phyloP scores from a whole-genome alignment of 2,113 vertebrate species.

The Bothrops jararaca region DNA sequence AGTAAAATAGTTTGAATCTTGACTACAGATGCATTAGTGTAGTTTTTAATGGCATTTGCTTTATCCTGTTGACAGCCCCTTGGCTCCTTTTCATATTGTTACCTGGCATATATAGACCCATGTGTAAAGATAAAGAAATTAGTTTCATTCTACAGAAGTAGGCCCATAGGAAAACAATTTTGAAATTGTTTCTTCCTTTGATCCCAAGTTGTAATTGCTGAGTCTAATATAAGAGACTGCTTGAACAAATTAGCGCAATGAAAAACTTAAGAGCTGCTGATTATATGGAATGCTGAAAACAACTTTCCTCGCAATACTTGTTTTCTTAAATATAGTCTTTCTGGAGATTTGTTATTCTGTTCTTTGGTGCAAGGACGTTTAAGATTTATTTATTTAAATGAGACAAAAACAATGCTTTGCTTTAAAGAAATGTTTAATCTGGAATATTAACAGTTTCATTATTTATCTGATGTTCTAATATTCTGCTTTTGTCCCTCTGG shows the following conservation, averaged over 20 bases:
- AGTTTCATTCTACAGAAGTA: not conserved
- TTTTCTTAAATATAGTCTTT: not conserved
- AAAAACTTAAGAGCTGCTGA: not conserved
- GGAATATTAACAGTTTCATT: not conserved
- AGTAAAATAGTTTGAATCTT: slow-evolving; percentile 12
- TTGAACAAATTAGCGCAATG: slow-evolving; percentile 42
- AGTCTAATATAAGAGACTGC: not conserved
- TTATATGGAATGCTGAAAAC: not conserved
- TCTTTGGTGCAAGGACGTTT: not conserved
- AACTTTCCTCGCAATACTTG: not conserved
- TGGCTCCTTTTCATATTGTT: not conserved
- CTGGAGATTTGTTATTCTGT: not conserved
- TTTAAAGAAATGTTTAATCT: not conserved
- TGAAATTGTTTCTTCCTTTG: not conserved
- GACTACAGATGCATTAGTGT: not conserved
- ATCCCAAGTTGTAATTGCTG: fast-evolving
- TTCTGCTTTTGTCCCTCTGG: not conserved
- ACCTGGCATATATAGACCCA: not conserved
- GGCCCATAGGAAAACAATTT: not conserved
- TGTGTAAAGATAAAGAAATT: not conserved
- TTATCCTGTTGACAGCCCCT: not conserved
- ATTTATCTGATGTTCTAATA: not conserved
- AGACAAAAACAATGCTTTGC: not conserved
- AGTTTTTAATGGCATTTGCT: not conserved
- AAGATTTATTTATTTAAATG: not conserved